phyloP scores from a whole-genome alignment of 2,888 invertebrate species.

The Tenthredo notha region DNA sequence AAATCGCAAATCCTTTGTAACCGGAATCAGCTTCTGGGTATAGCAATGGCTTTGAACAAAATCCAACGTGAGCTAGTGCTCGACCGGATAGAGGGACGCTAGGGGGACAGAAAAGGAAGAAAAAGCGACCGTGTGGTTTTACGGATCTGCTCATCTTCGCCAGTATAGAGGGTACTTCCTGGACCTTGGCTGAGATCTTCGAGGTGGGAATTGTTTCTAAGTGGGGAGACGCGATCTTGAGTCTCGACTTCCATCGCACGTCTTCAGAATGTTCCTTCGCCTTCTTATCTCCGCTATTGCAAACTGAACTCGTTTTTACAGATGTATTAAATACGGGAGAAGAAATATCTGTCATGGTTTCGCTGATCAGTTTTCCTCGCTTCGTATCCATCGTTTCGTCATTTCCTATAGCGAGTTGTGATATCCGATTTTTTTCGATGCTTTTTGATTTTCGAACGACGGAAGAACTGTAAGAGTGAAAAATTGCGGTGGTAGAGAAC shows the following conservation, averaged over 20 bases:
- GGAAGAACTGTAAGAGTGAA: neutral
- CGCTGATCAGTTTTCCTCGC: neutral
- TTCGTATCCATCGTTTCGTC: neutral
- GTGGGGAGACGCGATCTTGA: neutral
- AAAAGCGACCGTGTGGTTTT: constrained; percentile 31
- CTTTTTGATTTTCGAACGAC: neutral
- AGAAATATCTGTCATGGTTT: neutral
- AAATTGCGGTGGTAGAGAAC: neutral
- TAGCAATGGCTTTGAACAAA: neutral
- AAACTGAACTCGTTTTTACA: constrained; percentile 45
- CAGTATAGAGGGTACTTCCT: constrained; percentile 29
- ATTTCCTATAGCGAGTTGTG: neutral
- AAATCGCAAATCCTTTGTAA: neutral
- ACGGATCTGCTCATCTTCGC: constrained; percentile 27
- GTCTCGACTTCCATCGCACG: constrained; percentile 35
- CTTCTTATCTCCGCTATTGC: constrained; percentile 43
- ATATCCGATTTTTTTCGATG: neutral
- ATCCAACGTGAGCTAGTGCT: neutral
- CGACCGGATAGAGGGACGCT: neutral
- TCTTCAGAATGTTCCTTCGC: neutral
- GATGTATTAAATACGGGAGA: constrained; percentile 37
- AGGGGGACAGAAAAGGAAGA: neutral
- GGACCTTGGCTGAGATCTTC: neutral
- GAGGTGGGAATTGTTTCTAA: constrained; percentile 1
- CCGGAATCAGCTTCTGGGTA: neutral